Base-by-base conservation (phyloP, 2,113 vertebrate species). In the Maccullochella peelii region DNA sequence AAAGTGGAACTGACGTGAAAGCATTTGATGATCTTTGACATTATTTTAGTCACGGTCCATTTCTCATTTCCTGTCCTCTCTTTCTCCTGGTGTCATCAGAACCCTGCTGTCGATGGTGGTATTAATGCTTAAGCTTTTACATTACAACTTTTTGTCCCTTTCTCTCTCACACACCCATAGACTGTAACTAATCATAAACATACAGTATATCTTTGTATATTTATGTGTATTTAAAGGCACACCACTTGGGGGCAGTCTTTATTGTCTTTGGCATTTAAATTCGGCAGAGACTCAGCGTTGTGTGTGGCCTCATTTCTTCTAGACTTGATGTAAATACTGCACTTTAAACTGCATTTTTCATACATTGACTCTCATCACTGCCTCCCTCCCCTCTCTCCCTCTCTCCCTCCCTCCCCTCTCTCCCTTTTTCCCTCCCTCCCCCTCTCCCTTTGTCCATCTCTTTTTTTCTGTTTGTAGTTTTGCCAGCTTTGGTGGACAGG, bases 401-500 rank as follows among this genome's bases (percentile, higher is more conserved):
- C 3, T 42, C 6, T 38, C 44, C 47, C 44, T 47, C 44, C 11
- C 21, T 36, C n/a, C 59, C 2, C 12, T 36, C 33, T 36, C 33
- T 36, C 42, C 0, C 27, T 76, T 40, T 49, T 27, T 50, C 6
- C 47, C 4, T 42, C 8, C 33, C 38, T 52, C 42, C 9, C 42
- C n/a, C 33, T 40, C 12, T 62, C 27, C 52, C 8, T 52, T n/a
- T 69, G 21, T 14, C 44, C 30, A 36, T 57, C 16, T 63, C 44
- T n/a, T 49, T 73, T 50, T 70, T 14, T 73, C 11, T 83, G 2
- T 81, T 1, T 40, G 69, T 86, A 99, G 98, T 99, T 87, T 85
- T 97, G 59, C 93, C 95, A 86, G 96, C 96, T 80, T 95, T 99
- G 92, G 95, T 98, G 93, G 98, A 99, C 94, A 95, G 98, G 86